These are phyloP conservation scores for Mayetiola destructor DNA, from an alignment of 2,888 invertebrate species.

Conservation along the genomic window DNA sequence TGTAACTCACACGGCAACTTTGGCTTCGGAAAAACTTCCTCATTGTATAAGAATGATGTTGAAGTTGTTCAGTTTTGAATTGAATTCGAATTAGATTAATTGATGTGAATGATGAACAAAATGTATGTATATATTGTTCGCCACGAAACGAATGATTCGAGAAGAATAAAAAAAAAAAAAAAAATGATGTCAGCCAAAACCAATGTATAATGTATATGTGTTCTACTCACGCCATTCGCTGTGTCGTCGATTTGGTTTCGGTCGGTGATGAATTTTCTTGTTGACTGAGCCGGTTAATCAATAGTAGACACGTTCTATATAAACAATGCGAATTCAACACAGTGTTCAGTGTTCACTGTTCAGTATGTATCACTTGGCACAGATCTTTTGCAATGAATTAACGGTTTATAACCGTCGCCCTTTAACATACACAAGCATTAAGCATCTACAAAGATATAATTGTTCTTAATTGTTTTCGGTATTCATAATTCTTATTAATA, in stretches of 20 bases:
- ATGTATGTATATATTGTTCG: not conserved
- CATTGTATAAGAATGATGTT: not conserved
- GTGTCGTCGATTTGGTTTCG: not conserved
- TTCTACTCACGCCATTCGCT: too few relatives aligned
- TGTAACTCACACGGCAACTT: constrained; percentile 4
- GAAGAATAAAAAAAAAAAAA: not conserved
- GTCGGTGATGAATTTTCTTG: not conserved
- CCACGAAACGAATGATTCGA: not conserved
- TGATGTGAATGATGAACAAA: constrained; percentile 7
- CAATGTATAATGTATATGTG: too few relatives aligned
- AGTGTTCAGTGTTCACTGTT: too few relatives aligned
- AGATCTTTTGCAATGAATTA: constrained; percentile 3
- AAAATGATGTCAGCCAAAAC: too few relatives aligned
- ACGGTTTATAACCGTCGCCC: constrained; percentile 6
- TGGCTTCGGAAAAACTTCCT: not conserved
- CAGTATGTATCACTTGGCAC: constrained; percentile 9
- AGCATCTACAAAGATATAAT: constrained; percentile 5
- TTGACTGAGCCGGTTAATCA: not conserved
- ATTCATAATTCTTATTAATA: too few relatives aligned
- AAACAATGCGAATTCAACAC: not conserved
- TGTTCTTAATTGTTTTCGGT: constrained; percentile 4
- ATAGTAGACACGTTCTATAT: constrained; percentile 1
- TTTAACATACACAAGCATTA: not conserved
- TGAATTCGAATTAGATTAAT: constrained; percentile 10
- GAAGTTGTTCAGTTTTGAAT: not conserved